Base-by-base conservation (phyloP, 2,797 vertebrate genomes). In the Pseudomugil gertrudae region DNA sequence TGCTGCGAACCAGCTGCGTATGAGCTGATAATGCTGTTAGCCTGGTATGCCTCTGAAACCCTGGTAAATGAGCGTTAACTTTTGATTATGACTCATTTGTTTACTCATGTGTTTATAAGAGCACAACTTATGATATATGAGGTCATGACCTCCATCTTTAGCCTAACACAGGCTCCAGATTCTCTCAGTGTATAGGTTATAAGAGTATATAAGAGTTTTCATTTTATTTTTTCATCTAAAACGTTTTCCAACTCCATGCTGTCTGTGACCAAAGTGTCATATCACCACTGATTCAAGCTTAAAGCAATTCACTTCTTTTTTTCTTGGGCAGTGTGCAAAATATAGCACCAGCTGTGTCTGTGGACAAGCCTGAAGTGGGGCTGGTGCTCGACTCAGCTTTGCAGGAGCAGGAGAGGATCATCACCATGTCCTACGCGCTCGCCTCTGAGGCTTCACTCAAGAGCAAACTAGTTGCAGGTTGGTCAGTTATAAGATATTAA, bases 401-500 rank as follows among this genome's bases (percentile, higher is more conserved):
- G 77, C 95, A 97, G 87, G 95, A 98, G 78, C 96, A 98, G 89
- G 96, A 99, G 86, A 93, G 96, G 75, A 96, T 98, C 93, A 98
- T 99, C 93, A 97, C 95, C 89, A 98, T 98, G 92, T 98, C 98
- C 81, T 97, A 98, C 1, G 95, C 96, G 38, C 93, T 99, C 76
- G 97, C 98, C 85, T 98, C 97, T 0, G 98, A 99, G 92, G 97
- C 98, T 64, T 98, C 96, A 17, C 95, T 96, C 85, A 97, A 96
- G 90, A 98, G 98, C 94, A 98, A 96, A 91, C 95, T 96, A 78
- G 98, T 98, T 60, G 93, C 98, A 96, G 98, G 98, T 99, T 92
- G 89, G 91, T 90, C 61, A 36, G 35, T 48, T 30, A 3, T 0
- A 45, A 52, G 11, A 38, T 54, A 36, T 38, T 0, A 26, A 36